A percentile compares a stretch with the other conserved stretches of the same genome.
Conservation (phyloP, 2,888 invertebrate genomes). For the Cataglyphis livida region DNA sequence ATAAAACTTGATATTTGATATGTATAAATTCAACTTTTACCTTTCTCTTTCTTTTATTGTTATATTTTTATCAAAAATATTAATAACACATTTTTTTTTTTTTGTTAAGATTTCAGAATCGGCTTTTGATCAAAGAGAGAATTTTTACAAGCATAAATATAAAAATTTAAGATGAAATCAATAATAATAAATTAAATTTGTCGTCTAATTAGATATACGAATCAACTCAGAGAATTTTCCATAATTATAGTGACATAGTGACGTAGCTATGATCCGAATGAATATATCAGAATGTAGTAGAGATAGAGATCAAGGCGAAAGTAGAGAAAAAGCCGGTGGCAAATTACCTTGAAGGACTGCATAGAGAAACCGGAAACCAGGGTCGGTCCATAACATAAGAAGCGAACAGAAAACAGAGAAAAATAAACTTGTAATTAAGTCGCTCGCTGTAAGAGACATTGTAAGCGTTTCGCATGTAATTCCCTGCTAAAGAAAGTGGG, state of each 20-base stretch:
- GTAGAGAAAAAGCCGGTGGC: slow-evolving; percentile 76
- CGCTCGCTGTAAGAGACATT: slow-evolving; percentile 77
- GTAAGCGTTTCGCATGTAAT: slow-evolving; percentile 46
- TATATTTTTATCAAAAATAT: neutral
- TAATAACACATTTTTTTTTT: neutral
- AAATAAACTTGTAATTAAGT: slow-evolving; percentile 81
- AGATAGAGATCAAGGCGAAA: slow-evolving; percentile 45
- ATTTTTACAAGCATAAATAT: too few species aligned
- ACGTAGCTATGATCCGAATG: slow-evolving; percentile 31
- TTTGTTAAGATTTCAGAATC: neutral
- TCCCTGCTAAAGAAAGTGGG: slow-evolving; percentile 48
- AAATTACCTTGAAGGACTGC: slow-evolving; percentile 85
- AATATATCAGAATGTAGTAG: slow-evolving; percentile 35
- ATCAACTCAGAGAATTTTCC: neutral
- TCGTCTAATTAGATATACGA: neutral
- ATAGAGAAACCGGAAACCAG: slow-evolving; percentile 85
- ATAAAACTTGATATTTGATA: neutral
- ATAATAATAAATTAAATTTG: neutral
- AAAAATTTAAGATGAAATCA: neutral
- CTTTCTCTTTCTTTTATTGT: neutral
- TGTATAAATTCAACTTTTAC: neutral
- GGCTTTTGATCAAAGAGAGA: neutral
- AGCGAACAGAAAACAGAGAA: slow-evolving; percentile 85
- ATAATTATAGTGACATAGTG: slow-evolving; percentile 36
- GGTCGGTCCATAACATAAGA: slow-evolving; percentile 84